Evolutionary conservation across 2,113 vertebrate genomes (phyloP).

Genomic region (Lepus timidus): DNA sequence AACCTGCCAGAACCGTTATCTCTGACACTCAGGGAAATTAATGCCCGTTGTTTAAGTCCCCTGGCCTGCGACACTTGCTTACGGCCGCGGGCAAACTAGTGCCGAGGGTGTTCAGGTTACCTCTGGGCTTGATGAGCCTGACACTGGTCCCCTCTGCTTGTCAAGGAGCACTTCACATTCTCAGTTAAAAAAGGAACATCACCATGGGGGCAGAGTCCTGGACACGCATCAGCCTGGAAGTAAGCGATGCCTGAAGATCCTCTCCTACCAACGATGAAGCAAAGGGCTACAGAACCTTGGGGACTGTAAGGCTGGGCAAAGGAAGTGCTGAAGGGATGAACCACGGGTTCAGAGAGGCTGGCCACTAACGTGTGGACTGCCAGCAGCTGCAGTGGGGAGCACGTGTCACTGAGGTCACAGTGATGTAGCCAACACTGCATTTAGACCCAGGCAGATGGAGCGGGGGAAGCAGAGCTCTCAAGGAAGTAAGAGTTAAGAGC

Average conservation of each 20-base stretch:
- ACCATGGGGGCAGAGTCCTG: neutral
- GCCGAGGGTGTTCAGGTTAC: neutral
- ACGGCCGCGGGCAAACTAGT: neutral
- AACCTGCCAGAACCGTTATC: neutral
- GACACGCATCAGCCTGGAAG: neutral
- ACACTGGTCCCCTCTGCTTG: neutral
- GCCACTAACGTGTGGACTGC: neutral
- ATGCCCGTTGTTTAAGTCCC: neutral
- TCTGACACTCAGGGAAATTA: neutral
- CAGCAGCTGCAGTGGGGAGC: neutral
- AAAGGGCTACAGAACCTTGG: neutral
- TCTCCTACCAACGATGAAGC: neutral
- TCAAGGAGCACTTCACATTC: neutral
- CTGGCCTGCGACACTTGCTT: neutral
- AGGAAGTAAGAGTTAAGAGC: conserved; percentile 1
- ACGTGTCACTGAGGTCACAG: too few relatives aligned
- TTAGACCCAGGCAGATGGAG: neutral
- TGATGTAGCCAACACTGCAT: neutral
- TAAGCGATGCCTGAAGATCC: neutral
- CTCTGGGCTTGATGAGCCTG: neutral
- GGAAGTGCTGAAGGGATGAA: neutral
- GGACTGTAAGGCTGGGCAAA: neutral
- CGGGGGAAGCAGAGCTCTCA: neutral
- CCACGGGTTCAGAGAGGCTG: neutral
- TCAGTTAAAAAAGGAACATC: neutral